Percentiles rank a stretch among this genome's conserved stretches.
phyloP scores from a whole-genome alignment of 2,113 vertebrate genomes.

The Strix uralensis region DNA sequence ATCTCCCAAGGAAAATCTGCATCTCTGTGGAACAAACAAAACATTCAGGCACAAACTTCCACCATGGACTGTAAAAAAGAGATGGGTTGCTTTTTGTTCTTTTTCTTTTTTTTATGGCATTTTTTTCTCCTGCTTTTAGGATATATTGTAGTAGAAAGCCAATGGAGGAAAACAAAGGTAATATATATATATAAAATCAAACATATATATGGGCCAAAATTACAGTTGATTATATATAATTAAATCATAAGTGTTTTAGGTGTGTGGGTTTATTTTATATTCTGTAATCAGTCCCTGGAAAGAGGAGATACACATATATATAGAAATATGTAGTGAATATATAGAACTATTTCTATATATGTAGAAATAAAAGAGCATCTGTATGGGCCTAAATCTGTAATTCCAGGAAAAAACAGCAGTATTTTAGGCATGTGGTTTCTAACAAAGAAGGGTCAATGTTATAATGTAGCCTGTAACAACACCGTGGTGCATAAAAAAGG shows the following conservation, averaged over 20 bases:
- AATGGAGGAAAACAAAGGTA: slow-evolving; percentile 52
- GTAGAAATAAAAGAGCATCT: neutral
- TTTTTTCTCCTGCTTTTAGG: slow-evolving; percentile 38
- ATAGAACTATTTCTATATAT: neutral
- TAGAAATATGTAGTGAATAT: neutral
- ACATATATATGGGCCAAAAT: neutral
- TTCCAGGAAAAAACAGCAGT: neutral
- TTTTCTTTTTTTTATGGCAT: neutral
- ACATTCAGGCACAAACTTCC: slow-evolving; percentile 1
- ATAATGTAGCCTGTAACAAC: neutral
- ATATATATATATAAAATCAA: slow-evolving; percentile 16
- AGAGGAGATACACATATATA: neutral
- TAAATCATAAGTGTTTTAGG: neutral
- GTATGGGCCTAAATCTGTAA: neutral
- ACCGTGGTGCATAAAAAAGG: neutral
- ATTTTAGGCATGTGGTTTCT: neutral
- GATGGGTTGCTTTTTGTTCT: neutral
- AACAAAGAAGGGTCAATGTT: neutral
- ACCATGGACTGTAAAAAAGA: slow-evolving; percentile 6
- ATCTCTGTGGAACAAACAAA: slow-evolving; percentile 37
- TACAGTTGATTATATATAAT: neutral
- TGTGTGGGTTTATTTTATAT: neutral
- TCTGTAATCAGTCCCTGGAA: neutral
- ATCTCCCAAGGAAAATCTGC: slow-evolving; percentile 30
- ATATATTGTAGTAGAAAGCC: slow-evolving; percentile 34